Evolutionary conservation across 1,140 invertebrate species (phyloP), one percentile per base, ranked within the genome.

Genomic region (Ceratosolen fusciceps): DNA sequence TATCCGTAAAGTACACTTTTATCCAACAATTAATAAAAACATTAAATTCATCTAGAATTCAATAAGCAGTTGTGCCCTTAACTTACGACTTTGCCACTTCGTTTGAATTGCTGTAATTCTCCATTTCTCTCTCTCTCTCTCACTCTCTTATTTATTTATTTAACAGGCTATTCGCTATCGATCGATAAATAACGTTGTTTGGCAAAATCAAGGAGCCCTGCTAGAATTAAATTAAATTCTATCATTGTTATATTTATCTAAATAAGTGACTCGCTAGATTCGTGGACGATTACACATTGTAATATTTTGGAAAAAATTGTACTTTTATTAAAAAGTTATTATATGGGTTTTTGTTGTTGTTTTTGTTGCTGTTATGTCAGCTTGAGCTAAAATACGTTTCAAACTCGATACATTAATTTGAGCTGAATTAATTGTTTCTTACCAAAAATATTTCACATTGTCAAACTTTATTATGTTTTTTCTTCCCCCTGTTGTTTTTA

Each of bases 371-470:
- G 5, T 26, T 58, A 8, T 58, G 14, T 16, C 14, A 26, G 24
- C 10, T 34, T 62, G 34, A 62, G 16, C 14, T 34, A 62, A 34
- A 31, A 62, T 62, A 34, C 58, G 24, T 62, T 14, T 62, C 29
- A 62, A 26, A 19, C 29, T 62, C 19, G 16, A 34, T 62, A 62
- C 58, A 19, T 34, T 62, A 3, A 34, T 62, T 60, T 34, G 19
- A 37, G n/a, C 37, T 37, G 10, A 65, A 65, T 31, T 21, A 5
- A 34, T 31, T 34, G 26, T 16, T 62, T 34, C 14, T 65, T n/a
- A 37, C 60, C 16, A 65, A 65, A 65, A 65, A 65, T 65, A 65
- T 65, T 10, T n/a, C 31, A 65, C 31, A 65, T 65, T 37, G 21
- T 21, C 14, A 65, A 65, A 37, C 21, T n/a, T 65, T 65, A 5